Conservation (phyloP, 2,888 invertebrate genomes). For the Antitype chi region DNA sequence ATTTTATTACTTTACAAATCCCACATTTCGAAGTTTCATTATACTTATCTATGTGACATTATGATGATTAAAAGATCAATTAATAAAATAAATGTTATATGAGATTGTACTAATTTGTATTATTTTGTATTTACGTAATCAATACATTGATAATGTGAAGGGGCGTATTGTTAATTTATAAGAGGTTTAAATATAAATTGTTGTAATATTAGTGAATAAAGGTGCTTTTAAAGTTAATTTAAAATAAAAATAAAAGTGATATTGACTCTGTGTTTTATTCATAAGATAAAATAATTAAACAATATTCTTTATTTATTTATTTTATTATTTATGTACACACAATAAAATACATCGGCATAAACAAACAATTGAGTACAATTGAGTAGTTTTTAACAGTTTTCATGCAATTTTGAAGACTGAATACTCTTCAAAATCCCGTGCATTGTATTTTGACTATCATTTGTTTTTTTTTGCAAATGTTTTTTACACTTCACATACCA, state of each 20-base stretch:
- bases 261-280: slow-evolving; percentile 55
- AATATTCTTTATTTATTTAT: too few relatives aligned
- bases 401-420: background rate
- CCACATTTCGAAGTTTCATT: slow-evolving; percentile 28
- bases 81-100: slow-evolving; percentile 24
- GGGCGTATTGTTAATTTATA: slow-evolving; percentile 78
- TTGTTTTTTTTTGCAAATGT: background rate
- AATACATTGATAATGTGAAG: slow-evolving; percentile 54
- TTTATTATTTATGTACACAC: too few relatives aligned
- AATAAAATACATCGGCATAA: too few relatives aligned
- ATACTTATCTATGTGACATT: slow-evolving; percentile 5
- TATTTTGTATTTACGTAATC: slow-evolving; percentile 50
- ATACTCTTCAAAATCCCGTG: too few relatives aligned
- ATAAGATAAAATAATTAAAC: background rate
- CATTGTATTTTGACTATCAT: background rate
- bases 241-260: slow-evolving; percentile 77
- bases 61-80: slow-evolving; percentile 26
- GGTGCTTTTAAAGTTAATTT: slow-evolving; percentile 85
- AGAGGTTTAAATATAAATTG: slow-evolving; percentile 79
- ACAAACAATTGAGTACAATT: too few relatives aligned
- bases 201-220: slow-evolving; percentile 80
- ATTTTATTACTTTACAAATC: background rate
- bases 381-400: background rate
- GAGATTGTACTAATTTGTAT: slow-evolving; percentile 51
- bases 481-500: background rate